Evolutionary conservation across 1,140 invertebrate genomes (phyloP).

Genomic region (Lordiphosa clarofinis): DNA sequence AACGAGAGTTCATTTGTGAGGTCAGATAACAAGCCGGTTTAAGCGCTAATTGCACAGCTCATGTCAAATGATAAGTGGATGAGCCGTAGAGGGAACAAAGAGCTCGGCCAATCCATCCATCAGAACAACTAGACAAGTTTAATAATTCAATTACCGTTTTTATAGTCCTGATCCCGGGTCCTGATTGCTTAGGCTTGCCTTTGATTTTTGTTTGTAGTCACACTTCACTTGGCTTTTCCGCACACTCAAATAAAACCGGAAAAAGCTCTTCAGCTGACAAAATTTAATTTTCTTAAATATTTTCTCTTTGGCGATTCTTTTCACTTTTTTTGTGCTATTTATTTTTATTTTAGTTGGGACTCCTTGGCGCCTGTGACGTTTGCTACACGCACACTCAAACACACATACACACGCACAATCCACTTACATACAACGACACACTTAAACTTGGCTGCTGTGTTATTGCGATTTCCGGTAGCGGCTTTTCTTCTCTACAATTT

Average conservation of each 20-base stretch:
- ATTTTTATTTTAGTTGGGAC: conserved; percentile 45
- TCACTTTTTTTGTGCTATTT: conserved; percentile 31
- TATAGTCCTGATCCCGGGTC: conserved; percentile 39
- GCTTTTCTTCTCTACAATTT: background rate
- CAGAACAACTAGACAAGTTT: conserved; percentile 26
- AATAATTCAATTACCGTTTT: conserved; percentile 64
- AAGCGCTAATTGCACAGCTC: conserved; percentile 55
- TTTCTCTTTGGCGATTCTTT: conserved; percentile 17
- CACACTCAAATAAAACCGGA: conserved; percentile 7
- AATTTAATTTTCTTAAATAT: conserved; percentile 45
- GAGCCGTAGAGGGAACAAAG: no score
- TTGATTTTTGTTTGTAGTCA: conserved; percentile 31
- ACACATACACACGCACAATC: conserved; percentile 8
- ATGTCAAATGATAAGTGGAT: conserved; percentile 38
- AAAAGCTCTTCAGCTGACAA: conserved; percentile 1
- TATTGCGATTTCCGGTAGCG: conserved; percentile 31
- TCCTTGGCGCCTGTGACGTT: conserved; percentile 57
- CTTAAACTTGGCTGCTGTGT: conserved; percentile 43
- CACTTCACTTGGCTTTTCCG: conserved; percentile 27
- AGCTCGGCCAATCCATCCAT: no score
- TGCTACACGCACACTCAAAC: conserved; percentile 25
- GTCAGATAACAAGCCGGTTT: conserved; percentile 38
- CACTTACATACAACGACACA: conserved; percentile 17
- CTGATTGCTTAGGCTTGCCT: conserved; percentile 21
- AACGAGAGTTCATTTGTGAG: conserved; percentile 23